Conservation (phyloP, 2,888 invertebrate species). For the Epicampocera succincta region DNA sequence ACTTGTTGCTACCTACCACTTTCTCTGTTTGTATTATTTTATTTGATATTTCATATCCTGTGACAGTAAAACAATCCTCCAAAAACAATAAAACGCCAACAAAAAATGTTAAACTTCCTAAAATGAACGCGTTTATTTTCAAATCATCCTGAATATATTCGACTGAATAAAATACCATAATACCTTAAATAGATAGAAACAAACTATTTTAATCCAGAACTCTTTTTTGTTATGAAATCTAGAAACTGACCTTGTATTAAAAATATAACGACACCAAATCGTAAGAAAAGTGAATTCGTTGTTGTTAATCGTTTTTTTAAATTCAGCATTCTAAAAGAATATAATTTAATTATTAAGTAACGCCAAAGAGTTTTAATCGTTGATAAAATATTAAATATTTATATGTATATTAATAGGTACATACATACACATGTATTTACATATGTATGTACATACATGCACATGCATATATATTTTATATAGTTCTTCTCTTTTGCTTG, state of each 20-base stretch:
- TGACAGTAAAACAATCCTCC: slow-evolving; percentile 57
- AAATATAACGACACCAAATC: slow-evolving; percentile 63
- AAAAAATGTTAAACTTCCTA: slow-evolving; percentile 52
- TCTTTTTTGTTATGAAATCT: not conserved
- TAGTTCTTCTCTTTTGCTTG: too few species aligned
- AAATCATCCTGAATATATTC: slow-evolving; percentile 63
- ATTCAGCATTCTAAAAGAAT: slow-evolving; percentile 50
- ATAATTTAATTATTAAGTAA: not conserved
- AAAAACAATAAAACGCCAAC: slow-evolving; percentile 55
- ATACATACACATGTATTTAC: too few species aligned
- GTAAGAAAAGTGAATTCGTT: slow-evolving; percentile 55
- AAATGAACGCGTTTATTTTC: slow-evolving; percentile 50
- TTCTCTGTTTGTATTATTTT: slow-evolving; percentile 63
- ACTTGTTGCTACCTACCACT: slow-evolving; percentile 31
- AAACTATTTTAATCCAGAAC: not conserved
- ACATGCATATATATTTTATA: too few species aligned
- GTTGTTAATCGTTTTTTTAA: slow-evolving; percentile 27
- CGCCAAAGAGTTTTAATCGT: too few species aligned
- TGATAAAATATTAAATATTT: too few species aligned
- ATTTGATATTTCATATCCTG: slow-evolving; percentile 32
- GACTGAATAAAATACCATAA: slow-evolving; percentile 59
- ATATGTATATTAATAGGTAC: too few species aligned
- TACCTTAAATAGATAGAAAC: slow-evolving; percentile 34
- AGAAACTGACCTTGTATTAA: slow-evolving; percentile 58
- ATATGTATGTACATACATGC: too few species aligned